Base-by-base conservation (phyloP, 2,113 vertebrate genomes). In the Chaenogobius annularis region DNA sequence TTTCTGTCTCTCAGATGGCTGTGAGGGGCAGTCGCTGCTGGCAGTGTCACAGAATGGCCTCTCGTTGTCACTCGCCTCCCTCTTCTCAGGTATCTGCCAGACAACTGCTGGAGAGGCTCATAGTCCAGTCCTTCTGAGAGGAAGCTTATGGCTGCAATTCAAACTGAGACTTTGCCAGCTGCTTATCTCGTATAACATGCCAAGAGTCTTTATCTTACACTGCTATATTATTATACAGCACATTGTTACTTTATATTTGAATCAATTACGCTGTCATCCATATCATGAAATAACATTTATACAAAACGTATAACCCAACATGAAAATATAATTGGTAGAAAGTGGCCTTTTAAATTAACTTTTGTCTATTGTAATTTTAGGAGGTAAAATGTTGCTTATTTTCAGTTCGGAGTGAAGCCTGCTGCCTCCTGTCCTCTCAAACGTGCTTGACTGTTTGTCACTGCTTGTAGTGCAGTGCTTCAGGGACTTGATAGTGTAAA, bases 21-120 rank as follows among this genome's bases (percentile, higher is more conserved):
- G 93, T 87, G 94, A 95, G 92, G 95, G 94, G 85, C 95, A 93
- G 91, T 94, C 95, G 92, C 94, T 97, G 94, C 94, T 96, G 95
- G 95, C 91, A 93, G 93, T 95, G 92, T 96, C 95, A 92, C 90
- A 94, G 95, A 95, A 80, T 5, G 95, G 96, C 89, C 94, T 96
- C 78, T 97, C 95, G 83, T 88, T 96, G 91, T 97, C 96, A 83
- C 91, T 97, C 92, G 95, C 96, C 91, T 97, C 95, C 52, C 93
- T 96, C 87, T 96, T 97, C 93, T 97, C 96, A 96, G 96, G 96
- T 97, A 96, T 92, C 92, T 84, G 58, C 11, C 81, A 81, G 90
- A 59, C 73, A 50, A 64, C 5, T 31, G 5, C 61, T 37, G 69
- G 74, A 48, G 22, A 59, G 71, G 74, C 79, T 74, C 71, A 70